Percentiles rank a stretch among this genome's conserved stretches.
phyloP scores from a whole-genome alignment of 2,797 vertebrate species.

The Austrolebias charrua region DNA sequence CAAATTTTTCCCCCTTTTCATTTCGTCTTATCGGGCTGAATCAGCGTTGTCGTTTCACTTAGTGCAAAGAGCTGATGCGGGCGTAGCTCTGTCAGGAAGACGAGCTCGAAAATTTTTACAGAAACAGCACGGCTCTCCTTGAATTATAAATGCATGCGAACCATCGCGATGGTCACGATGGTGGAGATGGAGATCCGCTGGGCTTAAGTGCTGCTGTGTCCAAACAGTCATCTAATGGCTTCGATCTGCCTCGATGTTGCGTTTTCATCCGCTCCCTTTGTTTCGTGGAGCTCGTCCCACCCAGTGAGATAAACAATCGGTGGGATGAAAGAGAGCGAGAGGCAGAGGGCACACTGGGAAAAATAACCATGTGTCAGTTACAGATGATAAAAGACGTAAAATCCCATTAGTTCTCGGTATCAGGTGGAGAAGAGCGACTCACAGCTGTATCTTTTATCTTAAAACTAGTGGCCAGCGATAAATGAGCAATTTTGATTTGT shows the following conservation, averaged over 20 bases:
- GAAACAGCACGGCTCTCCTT: slow-evolving; percentile 34
- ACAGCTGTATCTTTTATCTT: slow-evolving; percentile 36
- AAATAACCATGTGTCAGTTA: slow-evolving; percentile 63
- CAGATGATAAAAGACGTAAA: slow-evolving; percentile 69
- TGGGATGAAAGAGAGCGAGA: slow-evolving; percentile 55
- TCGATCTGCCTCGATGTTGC: slow-evolving; percentile 39
- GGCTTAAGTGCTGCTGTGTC: slow-evolving; percentile 12
- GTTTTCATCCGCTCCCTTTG: slow-evolving; percentile 27
- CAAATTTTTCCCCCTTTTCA: slow-evolving; percentile 52
- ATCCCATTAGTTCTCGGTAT: slow-evolving; percentile 72
- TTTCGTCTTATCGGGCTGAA: slow-evolving; percentile 57
- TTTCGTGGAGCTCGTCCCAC: slow-evolving; percentile 58
- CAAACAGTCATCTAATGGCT: slow-evolving; percentile 13
- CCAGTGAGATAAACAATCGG: slow-evolving; percentile 59
- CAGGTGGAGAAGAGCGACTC: slow-evolving; percentile 54
- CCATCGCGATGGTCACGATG: slow-evolving; percentile 24
- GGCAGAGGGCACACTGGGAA: slow-evolving; percentile 38
- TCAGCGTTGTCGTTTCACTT: slow-evolving; percentile 63
- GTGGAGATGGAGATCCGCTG: slow-evolving; percentile 13
- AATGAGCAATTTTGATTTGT: not conserved
- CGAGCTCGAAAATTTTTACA: slow-evolving; percentile 35
- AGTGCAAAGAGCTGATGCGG: slow-evolving; percentile 67
- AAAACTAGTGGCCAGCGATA: slow-evolving; percentile 57
- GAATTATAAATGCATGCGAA: slow-evolving; percentile 42
- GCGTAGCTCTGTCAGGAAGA: slow-evolving; percentile 52